Evolutionary conservation across 1,140 invertebrate genomes (phyloP), one percentile per base, ranked within the genome.

Genomic region (Drosophila eugracilis): DNA sequence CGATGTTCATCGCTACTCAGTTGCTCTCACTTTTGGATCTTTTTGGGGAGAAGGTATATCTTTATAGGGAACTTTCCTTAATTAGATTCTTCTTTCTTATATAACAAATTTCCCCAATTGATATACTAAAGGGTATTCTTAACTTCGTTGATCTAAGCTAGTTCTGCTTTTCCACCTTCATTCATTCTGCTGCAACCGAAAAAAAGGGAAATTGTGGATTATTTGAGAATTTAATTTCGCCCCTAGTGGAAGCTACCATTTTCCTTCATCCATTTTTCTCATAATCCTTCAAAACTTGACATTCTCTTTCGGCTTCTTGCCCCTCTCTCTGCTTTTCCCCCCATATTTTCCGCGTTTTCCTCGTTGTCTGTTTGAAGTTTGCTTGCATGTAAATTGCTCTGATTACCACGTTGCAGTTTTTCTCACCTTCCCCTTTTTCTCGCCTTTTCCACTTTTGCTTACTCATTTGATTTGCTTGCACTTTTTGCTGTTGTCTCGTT

Each of bases 301-400:
- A 79, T 53, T 42, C 52, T 58, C 30, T 32, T 17, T n/a, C 15
- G 36, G 28, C 7, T 32, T 14, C 2, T n/a, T n/a, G 39, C 39
- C 12, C 12, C 19, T n/a, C n/a, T n/a, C n/a, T n/a, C n/a, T 12
- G 12, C 12, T 42, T 66, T 14, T 2, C n/a, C 42, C 24, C 21
- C n/a, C n/a, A 15, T 28, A 24, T 22, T 34, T 47, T 22, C 36
- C 34, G 48, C 36, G n/a, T 28, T 50, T 48, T 66, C 28, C 36
- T 60, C 60, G 50, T 70, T 78, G 78, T 83, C 78, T 86, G 60
- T 74, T 88, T 78, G 74, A 85, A 88, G 78, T 86, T 88, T 86
- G 74, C 84, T 78, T 88, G 83, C 83, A 86, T 86, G 83, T 81
- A 86, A 88, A 86, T 86, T 83, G 83, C 83, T 71, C 83, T 86